Evolutionary conservation across 1,140 invertebrate species (phyloP).

Genomic region (Lepidurus apus): DNA sequence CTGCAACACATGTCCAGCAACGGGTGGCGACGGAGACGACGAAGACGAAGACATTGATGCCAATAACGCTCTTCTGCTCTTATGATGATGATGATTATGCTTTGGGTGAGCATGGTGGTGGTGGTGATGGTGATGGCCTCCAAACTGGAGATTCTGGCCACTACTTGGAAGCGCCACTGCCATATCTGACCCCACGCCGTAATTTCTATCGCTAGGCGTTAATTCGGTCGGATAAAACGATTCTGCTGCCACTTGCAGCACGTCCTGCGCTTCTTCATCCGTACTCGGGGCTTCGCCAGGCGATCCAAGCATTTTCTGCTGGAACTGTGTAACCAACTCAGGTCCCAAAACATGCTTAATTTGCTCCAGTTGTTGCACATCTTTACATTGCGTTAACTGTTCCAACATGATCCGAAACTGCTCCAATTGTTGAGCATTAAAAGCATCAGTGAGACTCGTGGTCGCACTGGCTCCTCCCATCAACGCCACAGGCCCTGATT

Average conservation of each 20-base stretch:
- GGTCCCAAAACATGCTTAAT: neutral
- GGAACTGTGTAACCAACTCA: neutral
- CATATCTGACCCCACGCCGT: neutral
- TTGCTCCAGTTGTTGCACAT: neutral
- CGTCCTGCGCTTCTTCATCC: conserved; percentile 5
- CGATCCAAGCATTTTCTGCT: neutral
- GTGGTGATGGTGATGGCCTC: neutral
- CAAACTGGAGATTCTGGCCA: neutral
- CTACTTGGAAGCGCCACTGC: neutral
- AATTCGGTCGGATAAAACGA: neutral
- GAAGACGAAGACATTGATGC: neutral
- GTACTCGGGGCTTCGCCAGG: neutral
- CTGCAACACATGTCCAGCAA: neutral
- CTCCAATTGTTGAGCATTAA: neutral
- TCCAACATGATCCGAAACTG: neutral
- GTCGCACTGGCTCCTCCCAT: neutral
- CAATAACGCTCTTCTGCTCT: neutral
- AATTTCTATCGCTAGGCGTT: neutral
- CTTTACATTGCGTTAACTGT: neutral
- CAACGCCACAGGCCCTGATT: neutral
- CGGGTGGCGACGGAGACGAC: neutral
- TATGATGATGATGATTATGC: neutral
- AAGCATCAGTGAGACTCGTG: neutral
- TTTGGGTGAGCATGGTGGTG: neutral
- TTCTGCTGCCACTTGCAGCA: neutral